Base-by-base conservation (phyloP, 2,888 invertebrate species). In the Chelonus formosanus region DNA sequence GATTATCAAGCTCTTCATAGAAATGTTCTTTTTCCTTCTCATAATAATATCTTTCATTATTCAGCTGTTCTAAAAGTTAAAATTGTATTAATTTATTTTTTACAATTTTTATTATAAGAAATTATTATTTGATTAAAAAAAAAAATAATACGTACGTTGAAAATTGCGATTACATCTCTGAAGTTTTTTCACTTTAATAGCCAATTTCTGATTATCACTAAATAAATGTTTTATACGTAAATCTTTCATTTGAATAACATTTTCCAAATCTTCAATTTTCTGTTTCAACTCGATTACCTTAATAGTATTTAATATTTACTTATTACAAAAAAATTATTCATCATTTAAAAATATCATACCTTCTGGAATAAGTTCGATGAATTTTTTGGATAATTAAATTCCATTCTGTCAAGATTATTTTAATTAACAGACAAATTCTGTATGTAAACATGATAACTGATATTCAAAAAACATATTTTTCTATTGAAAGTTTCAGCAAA, bases 21-120 rank as follows among this genome's bases (percentile, higher is more conserved):
- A 87, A 86, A 66, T 84, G 81, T 71, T 88, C 86, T 73, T 88
- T 88, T 76, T 88, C 87, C 74, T 86, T 85, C 69, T 84, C 86
- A 76, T 88, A 87, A 74, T 86, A 87, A 67, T 84, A 84, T 75
- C 87, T 84, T 80, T 88, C 88, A 70, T 88, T 86, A 68, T 86
- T 84, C 69, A 88, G 77, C 78, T 88, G 88, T 79, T 87, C 78
- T 79, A 68, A 69, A 79, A 77, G 20, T 71, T 31, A 71, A 71
- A 70, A 48, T 20, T 65, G 43, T 52, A 35, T 63, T 67, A 58
- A 67, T 66, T 60, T 63, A 40, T 48, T 52, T 32, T 56, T 48
- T 32, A 20, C 20, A 20, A 20, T 53, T 55, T 53, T 44, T 3
- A 5, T 1, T 3, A 40, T 40, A 40, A 1, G 6, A 20, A 20